A percentile compares a stretch with the other conserved stretches of the same genome.
phyloP scores from a whole-genome alignment of 2,113 vertebrate genomes.

The Seriola dumerili region DNA sequence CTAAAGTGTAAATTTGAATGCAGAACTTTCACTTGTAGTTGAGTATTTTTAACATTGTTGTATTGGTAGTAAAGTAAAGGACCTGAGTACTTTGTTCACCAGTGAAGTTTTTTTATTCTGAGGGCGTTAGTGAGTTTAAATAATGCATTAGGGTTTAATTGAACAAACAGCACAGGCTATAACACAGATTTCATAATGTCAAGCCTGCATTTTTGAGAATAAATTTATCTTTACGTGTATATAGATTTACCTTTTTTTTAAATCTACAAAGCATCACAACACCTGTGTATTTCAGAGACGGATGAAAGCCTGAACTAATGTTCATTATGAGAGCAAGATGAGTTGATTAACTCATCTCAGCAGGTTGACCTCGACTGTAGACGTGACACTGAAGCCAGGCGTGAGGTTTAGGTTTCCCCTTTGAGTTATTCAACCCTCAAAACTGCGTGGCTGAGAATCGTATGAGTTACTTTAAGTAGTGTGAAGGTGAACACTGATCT shows the following conservation, averaged over 20 bases:
- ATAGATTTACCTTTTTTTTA: too few relatives aligned
- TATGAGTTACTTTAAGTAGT: slow-evolving; percentile 67
- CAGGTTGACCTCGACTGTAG: slow-evolving; percentile 25
- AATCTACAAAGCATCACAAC: neutral
- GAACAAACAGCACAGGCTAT: too few relatives aligned
- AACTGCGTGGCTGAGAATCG: slow-evolving; percentile 51
- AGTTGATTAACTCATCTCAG: slow-evolving; percentile 3
- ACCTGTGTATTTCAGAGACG: neutral
- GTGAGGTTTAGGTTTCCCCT: slow-evolving; percentile 52
- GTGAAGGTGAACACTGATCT: slow-evolving; percentile 56
- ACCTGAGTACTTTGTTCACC: too few relatives aligned
- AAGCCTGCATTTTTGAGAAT: too few relatives aligned
- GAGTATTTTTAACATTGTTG: neutral
- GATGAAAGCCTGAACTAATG: neutral
- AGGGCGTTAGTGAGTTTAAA: neutral
- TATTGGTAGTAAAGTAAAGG: too few relatives aligned
- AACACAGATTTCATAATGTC: neutral
- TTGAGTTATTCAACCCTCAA: slow-evolving; percentile 63
- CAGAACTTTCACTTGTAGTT: neutral
- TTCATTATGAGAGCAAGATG: neutral
- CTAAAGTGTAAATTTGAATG: neutral
- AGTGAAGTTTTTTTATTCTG: too few relatives aligned
- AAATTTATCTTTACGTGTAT: too few relatives aligned
- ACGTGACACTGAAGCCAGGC: slow-evolving; percentile 33
- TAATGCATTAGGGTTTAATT: neutral